Conservation (phyloP, 1,140 invertebrate genomes). For the Trichoplusia ni region DNA sequence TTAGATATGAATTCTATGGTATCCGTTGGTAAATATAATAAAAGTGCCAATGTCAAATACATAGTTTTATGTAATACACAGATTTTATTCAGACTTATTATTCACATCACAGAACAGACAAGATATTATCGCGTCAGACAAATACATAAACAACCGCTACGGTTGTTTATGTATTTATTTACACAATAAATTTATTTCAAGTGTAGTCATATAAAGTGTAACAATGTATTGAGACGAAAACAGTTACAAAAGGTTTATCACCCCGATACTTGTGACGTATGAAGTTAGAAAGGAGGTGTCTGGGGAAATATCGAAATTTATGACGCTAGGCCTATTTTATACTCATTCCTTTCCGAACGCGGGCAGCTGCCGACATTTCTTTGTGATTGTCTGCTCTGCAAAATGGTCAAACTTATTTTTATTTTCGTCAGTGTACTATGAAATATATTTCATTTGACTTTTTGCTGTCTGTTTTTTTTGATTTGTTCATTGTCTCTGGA, state of each 20-base stretch:
- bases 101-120: no score
- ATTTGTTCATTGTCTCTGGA: not conserved
- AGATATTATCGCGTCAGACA: no score
- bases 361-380: not conserved
- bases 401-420: conserved; percentile 2
- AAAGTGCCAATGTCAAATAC: no score
- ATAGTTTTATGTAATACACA: no score
- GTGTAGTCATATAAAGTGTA: not conserved
- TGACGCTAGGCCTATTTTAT: conserved; percentile 9
- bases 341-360: conserved; percentile 2
- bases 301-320: conserved; percentile 25
- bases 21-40: no score
- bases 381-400: conserved; percentile 6
- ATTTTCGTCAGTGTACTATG: not conserved
- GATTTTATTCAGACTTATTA: no score
- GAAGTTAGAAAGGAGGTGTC: conserved; percentile 7
- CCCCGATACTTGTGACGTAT: not conserved
- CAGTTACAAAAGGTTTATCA: conserved; percentile 12
- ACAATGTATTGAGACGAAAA: conserved; percentile 1
- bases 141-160: not conserved
- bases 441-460: not conserved
- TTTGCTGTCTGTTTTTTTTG: not conserved
- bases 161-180: not conserved
- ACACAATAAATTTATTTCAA: not conserved
- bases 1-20: no score